Conservation (phyloP, 1,140 invertebrate species). For the Plodia interpunctella region DNA sequence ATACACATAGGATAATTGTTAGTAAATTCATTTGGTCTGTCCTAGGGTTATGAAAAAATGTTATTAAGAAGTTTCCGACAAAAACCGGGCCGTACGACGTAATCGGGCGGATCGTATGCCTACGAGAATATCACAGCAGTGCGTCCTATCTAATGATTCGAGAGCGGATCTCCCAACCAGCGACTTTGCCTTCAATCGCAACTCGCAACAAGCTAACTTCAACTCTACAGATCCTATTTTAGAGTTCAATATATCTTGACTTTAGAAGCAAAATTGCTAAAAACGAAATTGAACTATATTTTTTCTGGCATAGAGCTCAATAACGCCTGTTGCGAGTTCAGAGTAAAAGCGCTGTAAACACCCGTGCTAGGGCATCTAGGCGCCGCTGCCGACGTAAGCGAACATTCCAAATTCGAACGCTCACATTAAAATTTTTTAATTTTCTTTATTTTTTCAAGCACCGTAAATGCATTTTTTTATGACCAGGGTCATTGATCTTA, state of each 20-base stretch:
- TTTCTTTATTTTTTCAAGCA: not conserved
- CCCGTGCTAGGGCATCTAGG: slow-evolving; percentile 1
- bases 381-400: slow-evolving; percentile 8
- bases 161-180: slow-evolving; percentile 14
- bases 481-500: too few species aligned
- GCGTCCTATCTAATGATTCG: slow-evolving; percentile 49
- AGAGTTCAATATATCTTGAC: too few species aligned
- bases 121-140: slow-evolving; percentile 66
- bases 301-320: too few species aligned
- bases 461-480: too few species aligned
- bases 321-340: too few species aligned
- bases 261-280: not conserved
- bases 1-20: too few species aligned
- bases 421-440: not conserved
- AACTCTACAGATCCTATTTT: too few species aligned
- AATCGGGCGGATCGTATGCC: slow-evolving; percentile 44
- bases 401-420: slow-evolving; percentile 5
- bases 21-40: too few species aligned
- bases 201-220: not conserved
- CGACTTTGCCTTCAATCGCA: not conserved
- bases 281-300: too few species aligned
- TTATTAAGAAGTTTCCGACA: slow-evolving; percentile 30
- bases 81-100: slow-evolving; percentile 6
- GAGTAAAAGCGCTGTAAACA: not conserved
- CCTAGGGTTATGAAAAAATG: too few species aligned